These are phyloP conservation scores for Suillia variegata DNA, from an alignment of 2,888 invertebrate species.

Conservation along the genomic window DNA sequence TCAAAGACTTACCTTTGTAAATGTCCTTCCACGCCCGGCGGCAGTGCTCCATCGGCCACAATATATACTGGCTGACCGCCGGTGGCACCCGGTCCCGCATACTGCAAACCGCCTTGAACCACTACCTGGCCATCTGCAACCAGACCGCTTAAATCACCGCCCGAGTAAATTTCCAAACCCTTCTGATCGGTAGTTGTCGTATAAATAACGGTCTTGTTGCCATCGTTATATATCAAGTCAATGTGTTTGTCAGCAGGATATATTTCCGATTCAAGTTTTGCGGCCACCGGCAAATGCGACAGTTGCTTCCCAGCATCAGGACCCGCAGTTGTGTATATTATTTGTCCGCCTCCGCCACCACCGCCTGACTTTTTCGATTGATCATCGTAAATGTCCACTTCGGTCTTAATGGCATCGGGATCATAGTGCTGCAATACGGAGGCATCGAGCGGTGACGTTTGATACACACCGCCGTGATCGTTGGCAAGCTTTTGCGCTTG, in stretches of 20 bases:
- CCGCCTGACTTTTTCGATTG: conserved; percentile 49
- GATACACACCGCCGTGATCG: conserved; percentile 55
- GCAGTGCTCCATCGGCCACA: conserved; percentile 54
- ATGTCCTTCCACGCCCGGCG: conserved; percentile 57
- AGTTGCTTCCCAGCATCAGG: conserved; percentile 60
- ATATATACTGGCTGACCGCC: conserved; percentile 61
- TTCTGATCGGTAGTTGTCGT: conserved; percentile 79
- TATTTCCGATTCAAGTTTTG: conserved; percentile 61
- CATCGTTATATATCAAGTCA: conserved; percentile 83
- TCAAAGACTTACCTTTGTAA: conserved; percentile 61
- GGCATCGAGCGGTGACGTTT: conserved; percentile 59
- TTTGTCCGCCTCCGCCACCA: conserved; percentile 50
- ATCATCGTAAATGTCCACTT: conserved; percentile 59
- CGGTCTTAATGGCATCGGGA: conserved; percentile 54
- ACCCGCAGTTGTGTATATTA: conserved; percentile 60
- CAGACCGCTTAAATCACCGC: conserved; percentile 57
- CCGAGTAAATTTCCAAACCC: conserved; percentile 72
- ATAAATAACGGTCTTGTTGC: conserved; percentile 83
- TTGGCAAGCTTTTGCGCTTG: conserved; percentile 58
- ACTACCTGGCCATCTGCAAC: conserved; percentile 61
- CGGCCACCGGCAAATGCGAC: conserved; percentile 57
- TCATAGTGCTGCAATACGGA: conserved; percentile 60
- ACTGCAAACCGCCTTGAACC: conserved; percentile 60
- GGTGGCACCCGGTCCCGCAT: conserved; percentile 52
- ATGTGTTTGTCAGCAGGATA: conserved; percentile 66